These are phyloP conservation scores for Drosophila crucigera DNA, from an alignment of 2,888 invertebrate genomes.

Conservation along the genomic window DNA sequence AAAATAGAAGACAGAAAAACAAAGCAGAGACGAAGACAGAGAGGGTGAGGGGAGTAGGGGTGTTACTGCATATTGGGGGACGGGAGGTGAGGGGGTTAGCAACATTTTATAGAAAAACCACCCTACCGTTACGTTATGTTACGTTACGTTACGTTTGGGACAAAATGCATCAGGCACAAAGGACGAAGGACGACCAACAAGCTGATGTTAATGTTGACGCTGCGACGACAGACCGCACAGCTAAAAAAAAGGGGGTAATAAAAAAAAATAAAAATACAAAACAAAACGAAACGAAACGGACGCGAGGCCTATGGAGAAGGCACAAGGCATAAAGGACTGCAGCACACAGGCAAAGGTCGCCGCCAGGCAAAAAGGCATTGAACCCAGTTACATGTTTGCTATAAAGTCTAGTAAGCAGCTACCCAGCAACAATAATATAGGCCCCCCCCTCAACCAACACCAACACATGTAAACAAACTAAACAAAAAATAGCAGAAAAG, in stretches of 20 bases:
- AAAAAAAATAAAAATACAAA: slow-evolving; percentile 2
- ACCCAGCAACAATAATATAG: slow-evolving; percentile 1
- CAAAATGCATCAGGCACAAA: slow-evolving; percentile 51
- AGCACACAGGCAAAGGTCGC: slow-evolving; percentile 44
- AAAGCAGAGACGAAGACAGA: neutral
- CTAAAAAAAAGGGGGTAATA: slow-evolving; percentile 38
- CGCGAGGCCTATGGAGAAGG: slow-evolving; percentile 34
- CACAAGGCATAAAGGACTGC: slow-evolving; percentile 19
- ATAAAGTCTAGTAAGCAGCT: slow-evolving; percentile 22
- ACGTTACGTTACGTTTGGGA: slow-evolving; percentile 17
- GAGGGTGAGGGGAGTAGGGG: neutral
- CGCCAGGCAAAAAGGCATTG: slow-evolving; percentile 56
- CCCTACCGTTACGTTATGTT: slow-evolving; percentile 28
- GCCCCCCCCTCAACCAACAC: neutral
- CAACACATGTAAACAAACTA: slow-evolving; percentile 1
- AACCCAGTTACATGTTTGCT: slow-evolving; percentile 51
- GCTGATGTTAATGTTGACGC: slow-evolving; percentile 56
- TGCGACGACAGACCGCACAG: slow-evolving; percentile 55
- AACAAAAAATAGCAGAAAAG: neutral
- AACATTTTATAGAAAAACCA: slow-evolving; percentile 53
- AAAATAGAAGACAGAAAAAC: slow-evolving; percentile 27
- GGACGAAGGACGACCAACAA: slow-evolving; percentile 36
- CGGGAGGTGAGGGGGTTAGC: neutral
- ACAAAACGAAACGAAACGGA: slow-evolving; percentile 19
- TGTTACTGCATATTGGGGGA: no score